phyloP scores from a whole-genome alignment of 1,140 invertebrate species.

The Carposina sasakii region DNA sequence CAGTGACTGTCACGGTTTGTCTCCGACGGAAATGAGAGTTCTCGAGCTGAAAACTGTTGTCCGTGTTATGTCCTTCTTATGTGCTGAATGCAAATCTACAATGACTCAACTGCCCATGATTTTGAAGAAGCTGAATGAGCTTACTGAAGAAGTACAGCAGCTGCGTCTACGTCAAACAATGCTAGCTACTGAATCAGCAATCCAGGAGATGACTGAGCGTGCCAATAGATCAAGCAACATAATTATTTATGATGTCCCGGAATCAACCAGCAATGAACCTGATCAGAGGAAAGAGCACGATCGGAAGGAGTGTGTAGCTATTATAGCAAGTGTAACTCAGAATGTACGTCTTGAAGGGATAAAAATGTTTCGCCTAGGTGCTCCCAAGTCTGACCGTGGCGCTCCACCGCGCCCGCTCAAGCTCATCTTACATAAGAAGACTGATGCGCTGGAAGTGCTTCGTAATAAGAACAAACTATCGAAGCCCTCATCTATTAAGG shows the following conservation, averaged over 20 bases:
- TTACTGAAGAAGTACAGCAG: slow-evolving; percentile 6
- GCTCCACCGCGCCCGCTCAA: slow-evolving; percentile 15
- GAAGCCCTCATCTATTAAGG: background rate
- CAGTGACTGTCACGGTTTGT: slow-evolving; percentile 3
- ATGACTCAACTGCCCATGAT: slow-evolving; percentile 3
- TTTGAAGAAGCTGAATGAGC: slow-evolving; percentile 2
- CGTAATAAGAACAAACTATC: background rate
- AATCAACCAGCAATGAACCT: background rate
- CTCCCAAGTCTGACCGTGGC: background rate
- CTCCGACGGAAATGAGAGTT: slow-evolving; percentile 3
- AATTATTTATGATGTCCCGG: slow-evolving; percentile 6
- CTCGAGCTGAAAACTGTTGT: slow-evolving; percentile 1
- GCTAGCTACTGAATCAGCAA: slow-evolving; percentile 1
- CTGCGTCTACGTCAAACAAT: slow-evolving; percentile 6
- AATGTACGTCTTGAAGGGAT: background rate
- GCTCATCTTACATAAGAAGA: background rate
- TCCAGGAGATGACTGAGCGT: slow-evolving; percentile 3
- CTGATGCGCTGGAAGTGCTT: slow-evolving; percentile 1
- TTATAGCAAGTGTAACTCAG: background rate
- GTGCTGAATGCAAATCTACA: slow-evolving; percentile 2
- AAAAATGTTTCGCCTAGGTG: slow-evolving; percentile 5
- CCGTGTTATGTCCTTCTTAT: slow-evolving; percentile 1
- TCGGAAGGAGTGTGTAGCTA: background rate
- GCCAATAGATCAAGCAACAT: slow-evolving; percentile 5
- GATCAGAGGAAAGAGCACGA: slow-evolving; percentile 7